Conservation (phyloP, 2,113 vertebrate species). For the Chauna torquata region DNA sequence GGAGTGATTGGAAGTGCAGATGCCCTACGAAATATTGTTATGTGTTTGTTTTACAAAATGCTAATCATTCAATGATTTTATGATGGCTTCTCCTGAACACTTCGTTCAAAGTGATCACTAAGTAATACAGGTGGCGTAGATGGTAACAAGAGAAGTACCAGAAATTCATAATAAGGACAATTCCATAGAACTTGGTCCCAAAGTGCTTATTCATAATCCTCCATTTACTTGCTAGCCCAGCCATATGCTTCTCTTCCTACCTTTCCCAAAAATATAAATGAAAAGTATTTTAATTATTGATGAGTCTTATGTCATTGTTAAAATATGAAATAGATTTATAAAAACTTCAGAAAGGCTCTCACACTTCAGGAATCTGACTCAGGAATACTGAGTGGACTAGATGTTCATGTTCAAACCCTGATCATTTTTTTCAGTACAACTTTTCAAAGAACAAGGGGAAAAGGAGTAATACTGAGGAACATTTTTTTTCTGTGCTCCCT, state of each 20-base stretch:
- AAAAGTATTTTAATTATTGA: neutral
- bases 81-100: neutral
- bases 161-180: neutral
- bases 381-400: neutral
- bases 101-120: neutral
- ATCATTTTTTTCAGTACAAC: neutral
- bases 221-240: neutral
- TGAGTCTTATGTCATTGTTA: neutral
- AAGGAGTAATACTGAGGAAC: neutral
- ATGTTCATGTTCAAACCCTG: neutral
- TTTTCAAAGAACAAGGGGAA: neutral
- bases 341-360: neutral
- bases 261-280: neutral
- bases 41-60: neutral
- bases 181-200: accelerated
- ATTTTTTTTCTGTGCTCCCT: neutral
- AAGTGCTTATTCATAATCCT: neutral
- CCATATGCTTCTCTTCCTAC: neutral
- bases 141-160: neutral
- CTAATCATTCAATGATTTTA: neutral
- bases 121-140: neutral
- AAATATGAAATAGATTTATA: neutral
- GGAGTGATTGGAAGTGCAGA: neutral
- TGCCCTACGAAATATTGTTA: neutral
- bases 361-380: neutral